A percentile compares a stretch with the other conserved stretches of the same genome.
Conservation (phyloP, 2,888 invertebrate species). For the Ormia ochracea region DNA sequence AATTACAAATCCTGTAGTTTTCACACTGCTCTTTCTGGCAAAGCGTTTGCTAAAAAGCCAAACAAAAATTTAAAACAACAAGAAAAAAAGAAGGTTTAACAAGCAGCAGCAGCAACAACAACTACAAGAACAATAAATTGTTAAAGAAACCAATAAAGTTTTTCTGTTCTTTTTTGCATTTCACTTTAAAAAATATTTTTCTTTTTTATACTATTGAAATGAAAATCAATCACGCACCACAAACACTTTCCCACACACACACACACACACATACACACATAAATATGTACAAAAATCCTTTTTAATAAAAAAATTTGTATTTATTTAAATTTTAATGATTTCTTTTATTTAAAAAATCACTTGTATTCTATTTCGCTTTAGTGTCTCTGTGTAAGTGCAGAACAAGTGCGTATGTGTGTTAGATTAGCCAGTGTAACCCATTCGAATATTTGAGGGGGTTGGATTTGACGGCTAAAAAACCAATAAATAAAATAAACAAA, state of each 20-base stretch:
- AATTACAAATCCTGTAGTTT: background rate
- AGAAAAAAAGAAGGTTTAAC: background rate
- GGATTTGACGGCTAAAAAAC: background rate
- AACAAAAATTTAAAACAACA: background rate
- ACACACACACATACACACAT: background rate
- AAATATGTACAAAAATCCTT: slow-evolving; percentile 9
- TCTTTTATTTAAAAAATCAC: slow-evolving; percentile 21
- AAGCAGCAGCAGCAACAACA: background rate
- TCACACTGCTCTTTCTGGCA: background rate
- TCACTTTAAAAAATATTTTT: background rate
- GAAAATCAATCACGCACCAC: slow-evolving; percentile 17
- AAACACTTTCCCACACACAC: background rate
- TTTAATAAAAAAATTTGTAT: background rate
- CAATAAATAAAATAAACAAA: background rate
- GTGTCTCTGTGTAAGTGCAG: background rate
- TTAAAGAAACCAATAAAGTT: slow-evolving; percentile 48
- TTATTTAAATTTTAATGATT: background rate
- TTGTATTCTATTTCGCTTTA: background rate
- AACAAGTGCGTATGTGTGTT: background rate
- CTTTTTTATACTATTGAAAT: slow-evolving; percentile 20
- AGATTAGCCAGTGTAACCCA: background rate
- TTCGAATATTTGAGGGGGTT: slow-evolving; percentile 22
- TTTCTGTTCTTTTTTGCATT: slow-evolving; percentile 20
- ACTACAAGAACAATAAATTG: background rate
- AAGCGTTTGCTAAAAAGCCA: background rate